Conservation (phyloP, 2,888 invertebrate genomes). For the Daptonema setosum region DNA sequence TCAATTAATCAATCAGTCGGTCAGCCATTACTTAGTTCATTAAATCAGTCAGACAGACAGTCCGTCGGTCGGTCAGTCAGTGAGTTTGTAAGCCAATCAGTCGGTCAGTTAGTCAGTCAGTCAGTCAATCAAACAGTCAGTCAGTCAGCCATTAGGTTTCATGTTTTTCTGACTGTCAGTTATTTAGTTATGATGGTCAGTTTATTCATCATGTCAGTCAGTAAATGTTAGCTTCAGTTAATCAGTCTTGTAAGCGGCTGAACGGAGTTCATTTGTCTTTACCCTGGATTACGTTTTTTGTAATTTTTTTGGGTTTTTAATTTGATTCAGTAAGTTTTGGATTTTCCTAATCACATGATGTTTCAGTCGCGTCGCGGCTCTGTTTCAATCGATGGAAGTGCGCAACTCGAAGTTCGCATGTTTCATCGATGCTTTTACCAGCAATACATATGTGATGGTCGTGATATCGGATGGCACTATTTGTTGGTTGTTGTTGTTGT, state of each 20-base stretch:
- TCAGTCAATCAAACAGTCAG: too few species aligned
- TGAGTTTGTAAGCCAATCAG: too few species aligned
- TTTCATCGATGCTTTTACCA: constrained; percentile 93
- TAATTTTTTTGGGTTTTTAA: not conserved
- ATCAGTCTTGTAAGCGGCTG: too few species aligned
- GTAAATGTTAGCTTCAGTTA: not conserved
- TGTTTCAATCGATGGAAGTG: constrained; percentile 95
- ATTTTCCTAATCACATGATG: too few species aligned
- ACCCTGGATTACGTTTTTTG: too few species aligned
- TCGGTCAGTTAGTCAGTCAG: too few species aligned
- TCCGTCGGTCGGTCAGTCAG: too few species aligned
- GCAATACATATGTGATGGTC: constrained; percentile 98
- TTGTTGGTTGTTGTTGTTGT: constrained; percentile 46
- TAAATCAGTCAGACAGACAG: constrained; percentile 92
- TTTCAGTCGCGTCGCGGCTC: constrained; percentile 67
- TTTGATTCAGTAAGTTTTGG: not conserved
- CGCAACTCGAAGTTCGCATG: constrained; percentile 88
- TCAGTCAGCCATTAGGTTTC: constrained; percentile 37
- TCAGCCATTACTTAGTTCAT: constrained; percentile 99
- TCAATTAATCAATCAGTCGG: too few species aligned
- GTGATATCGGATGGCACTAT: constrained; percentile 90
- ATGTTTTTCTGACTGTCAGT: not conserved
- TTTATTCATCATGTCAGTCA: not conserved
- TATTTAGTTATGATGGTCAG: not conserved
- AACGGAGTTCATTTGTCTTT: too few species aligned